These are phyloP conservation scores for Urosaurus nigricauda DNA, from an alignment of 2,797 vertebrate genomes.

Conservation along the genomic window DNA sequence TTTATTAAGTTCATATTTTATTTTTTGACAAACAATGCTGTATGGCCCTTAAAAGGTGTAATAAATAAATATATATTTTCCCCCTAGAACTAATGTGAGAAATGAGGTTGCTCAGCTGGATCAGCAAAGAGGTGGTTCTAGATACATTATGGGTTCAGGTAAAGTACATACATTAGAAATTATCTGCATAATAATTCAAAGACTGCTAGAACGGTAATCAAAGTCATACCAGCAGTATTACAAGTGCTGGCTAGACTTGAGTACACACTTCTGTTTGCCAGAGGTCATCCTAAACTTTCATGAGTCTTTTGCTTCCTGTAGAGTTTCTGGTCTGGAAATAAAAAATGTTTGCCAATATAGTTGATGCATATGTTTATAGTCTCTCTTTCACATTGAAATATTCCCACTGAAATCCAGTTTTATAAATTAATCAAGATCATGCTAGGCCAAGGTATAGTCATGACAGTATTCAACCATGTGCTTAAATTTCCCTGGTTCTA, in stretches of 20 bases:
- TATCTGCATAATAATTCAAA: background rate
- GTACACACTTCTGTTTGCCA: background rate
- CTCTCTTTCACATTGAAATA: background rate
- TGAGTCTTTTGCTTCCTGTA: background rate
- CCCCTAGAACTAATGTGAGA: conserved; percentile 85
- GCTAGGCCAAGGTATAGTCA: background rate
- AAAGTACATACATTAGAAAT: conserved; percentile 40
- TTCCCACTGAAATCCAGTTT: background rate
- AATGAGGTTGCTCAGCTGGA: conserved; percentile 80
- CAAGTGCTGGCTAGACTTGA: background rate
- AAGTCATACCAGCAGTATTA: too few relatives aligned
- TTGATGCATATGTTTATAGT: background rate
- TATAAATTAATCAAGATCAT: background rate
- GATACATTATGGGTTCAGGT: conserved; percentile 96
- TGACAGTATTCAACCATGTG: background rate
- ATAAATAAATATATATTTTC: background rate
- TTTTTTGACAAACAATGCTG: background rate
- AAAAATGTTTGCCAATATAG: background rate
- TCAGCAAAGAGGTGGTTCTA: conserved; percentile 87
- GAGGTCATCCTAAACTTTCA: background rate
- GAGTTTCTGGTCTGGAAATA: background rate
- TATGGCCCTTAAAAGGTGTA: conserved; percentile 15
- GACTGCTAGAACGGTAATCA: background rate
- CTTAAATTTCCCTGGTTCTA: background rate
- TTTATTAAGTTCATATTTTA: background rate